phyloP scores from a whole-genome alignment of 2,113 vertebrate genomes.

The Coryphaenoides rupestris region DNA sequence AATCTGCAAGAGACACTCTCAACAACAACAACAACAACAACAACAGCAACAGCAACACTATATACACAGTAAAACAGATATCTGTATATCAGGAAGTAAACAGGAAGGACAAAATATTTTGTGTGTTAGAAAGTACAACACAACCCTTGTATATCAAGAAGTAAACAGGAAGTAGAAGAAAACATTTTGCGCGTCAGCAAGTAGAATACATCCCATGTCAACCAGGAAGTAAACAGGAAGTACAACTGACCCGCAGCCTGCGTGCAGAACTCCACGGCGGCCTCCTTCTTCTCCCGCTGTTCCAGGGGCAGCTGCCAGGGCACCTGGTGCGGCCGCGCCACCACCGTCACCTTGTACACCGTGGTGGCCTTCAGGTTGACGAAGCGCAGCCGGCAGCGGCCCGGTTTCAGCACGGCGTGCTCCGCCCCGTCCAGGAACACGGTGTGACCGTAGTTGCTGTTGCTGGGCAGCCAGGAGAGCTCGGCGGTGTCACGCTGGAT shows the following conservation, averaged over 20 bases:
- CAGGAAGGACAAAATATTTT: no score
- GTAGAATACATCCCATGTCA: neutral
- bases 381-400: slow-evolving; percentile 84
- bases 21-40: no score
- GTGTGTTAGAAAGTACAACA: neutral
- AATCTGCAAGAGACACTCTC: neutral
- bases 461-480: slow-evolving; percentile 92
- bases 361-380: slow-evolving; percentile 85
- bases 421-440: slow-evolving; percentile 91
- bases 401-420: slow-evolving; percentile 80
- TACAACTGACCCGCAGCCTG: slow-evolving; percentile 86
- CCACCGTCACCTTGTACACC: slow-evolving; percentile 87
- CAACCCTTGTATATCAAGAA: neutral
- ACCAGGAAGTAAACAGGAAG: neutral
- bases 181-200: neutral
- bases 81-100: no score
- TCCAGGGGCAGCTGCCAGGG: slow-evolving; percentile 97
- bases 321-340: slow-evolving; percentile 92
- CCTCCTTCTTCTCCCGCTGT: slow-evolving; percentile 90
- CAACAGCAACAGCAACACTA: no score
- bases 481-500: slow-evolving; percentile 88
- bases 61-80: no score
- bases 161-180: slow-evolving; percentile 12
- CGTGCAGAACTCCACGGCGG: slow-evolving; percentile 90
- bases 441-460: slow-evolving; percentile 94